A percentile compares a stretch with the other conserved stretches of the same genome.
Evolutionary conservation across 2,113 vertebrate species (phyloP).

Genomic region (Microtus ochrogaster): DNA sequence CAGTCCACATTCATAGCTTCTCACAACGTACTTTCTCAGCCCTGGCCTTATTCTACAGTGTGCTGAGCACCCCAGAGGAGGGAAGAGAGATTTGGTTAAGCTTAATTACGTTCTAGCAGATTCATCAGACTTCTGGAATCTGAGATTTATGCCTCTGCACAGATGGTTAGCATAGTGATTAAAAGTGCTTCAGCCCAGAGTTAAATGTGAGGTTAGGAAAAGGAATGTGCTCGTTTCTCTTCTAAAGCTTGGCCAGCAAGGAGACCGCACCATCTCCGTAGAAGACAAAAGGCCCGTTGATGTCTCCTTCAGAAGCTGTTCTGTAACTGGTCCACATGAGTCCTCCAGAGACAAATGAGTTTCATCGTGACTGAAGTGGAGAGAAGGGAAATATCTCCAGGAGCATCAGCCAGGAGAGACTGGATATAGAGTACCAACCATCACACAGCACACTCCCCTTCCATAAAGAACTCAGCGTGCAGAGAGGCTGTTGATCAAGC

Average conservation of each 20-base stretch:
- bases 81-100: conserved; percentile 11
- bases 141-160: conserved; percentile 32
- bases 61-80: not conserved
- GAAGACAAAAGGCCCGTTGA: not conserved
- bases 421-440: not conserved
- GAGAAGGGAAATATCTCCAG: conserved; percentile 30
- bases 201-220: not conserved
- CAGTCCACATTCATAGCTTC: not conserved
- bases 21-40: not conserved
- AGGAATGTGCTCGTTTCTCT: not conserved
- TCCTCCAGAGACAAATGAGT: not conserved
- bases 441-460: not conserved
- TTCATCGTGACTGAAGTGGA: conserved; percentile 17
- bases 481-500: not conserved
- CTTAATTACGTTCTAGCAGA: conserved; percentile 57
- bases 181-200: conserved; percentile 1
- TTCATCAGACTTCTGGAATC: conserved; percentile 52
- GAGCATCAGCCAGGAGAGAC: not conserved
- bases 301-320: not conserved
- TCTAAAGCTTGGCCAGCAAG: not conserved
- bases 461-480: not conserved
- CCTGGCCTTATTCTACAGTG: not conserved
- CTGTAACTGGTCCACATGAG: not conserved
- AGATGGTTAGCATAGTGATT: conserved; percentile 44
- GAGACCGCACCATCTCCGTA: not conserved